These are phyloP conservation scores for Anableps anableps DNA, from an alignment of 2,797 vertebrate genomes.

Conservation along the genomic window DNA sequence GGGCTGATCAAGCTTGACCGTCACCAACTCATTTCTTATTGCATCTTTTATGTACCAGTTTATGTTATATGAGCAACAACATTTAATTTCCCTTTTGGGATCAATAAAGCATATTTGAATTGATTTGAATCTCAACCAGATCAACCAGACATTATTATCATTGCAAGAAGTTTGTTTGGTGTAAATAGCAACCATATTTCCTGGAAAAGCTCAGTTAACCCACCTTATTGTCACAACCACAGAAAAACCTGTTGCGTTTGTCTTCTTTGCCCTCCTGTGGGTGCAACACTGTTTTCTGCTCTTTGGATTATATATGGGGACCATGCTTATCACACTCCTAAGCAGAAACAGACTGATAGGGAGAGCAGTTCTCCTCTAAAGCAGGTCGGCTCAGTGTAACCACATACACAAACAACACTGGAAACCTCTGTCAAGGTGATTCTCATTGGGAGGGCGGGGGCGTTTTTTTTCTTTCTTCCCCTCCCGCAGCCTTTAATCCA, in stretches of 20 bases:
- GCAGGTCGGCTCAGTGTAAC: constrained; percentile 32
- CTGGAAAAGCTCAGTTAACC: not conserved
- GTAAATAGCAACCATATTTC: not conserved
- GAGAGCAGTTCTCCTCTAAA: constrained; percentile 30
- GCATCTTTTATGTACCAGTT: too few relatives aligned
- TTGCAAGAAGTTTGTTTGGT: not conserved
- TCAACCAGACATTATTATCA: not conserved
- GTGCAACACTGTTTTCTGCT: constrained; percentile 10
- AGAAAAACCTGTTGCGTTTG: constrained; percentile 10
- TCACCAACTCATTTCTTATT: not conserved
- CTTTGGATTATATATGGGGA: constrained; percentile 56
- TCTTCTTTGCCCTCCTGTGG: constrained; percentile 5
- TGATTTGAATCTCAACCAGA: not conserved
- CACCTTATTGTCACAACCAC: not conserved
- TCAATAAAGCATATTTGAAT: too few relatives aligned
- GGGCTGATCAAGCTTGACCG: not conserved
- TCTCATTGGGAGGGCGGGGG: not conserved
- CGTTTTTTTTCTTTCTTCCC: constrained; percentile 3
- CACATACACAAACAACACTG: constrained; percentile 27
- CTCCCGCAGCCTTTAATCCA: not conserved
- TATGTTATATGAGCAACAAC: too few relatives aligned
- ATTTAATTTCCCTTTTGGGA: too few relatives aligned
- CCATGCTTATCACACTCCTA: constrained; percentile 31
- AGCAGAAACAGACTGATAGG: constrained; percentile 24
- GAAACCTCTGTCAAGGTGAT: not conserved